Conservation (phyloP, 2,888 invertebrate species). For the Ceriagrion tenellum region DNA sequence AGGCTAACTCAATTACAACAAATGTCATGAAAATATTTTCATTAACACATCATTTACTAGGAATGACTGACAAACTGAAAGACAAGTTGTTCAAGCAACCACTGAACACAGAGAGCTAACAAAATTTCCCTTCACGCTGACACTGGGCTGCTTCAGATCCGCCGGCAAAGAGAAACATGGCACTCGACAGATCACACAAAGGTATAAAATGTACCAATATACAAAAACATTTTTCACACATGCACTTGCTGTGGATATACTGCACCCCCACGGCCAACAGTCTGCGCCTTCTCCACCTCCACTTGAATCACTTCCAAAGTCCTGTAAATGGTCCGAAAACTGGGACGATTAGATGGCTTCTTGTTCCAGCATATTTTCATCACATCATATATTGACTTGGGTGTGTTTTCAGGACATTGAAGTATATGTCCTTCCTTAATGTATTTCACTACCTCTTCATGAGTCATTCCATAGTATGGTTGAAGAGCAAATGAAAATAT, state of each 20-base stretch:
- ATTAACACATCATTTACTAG: neutral
- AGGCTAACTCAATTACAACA: neutral
- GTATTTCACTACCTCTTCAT: conserved; percentile 97
- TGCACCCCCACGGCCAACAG: conserved; percentile 68
- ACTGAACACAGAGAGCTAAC: neutral
- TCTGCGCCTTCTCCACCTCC: conserved; percentile 75
- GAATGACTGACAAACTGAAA: neutral
- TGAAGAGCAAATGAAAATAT: conserved; percentile 97
- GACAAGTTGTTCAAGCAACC: neutral
- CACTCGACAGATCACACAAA: conserved; percentile 15
- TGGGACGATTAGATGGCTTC: conserved; percentile 91
- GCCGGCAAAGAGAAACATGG: neutral
- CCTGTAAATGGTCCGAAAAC: conserved; percentile 90
- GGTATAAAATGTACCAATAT: conserved; percentile 40
- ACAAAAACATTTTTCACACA: conserved; percentile 68
- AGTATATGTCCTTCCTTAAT: conserved; percentile 96
- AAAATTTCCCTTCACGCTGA: neutral
- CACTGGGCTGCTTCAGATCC: neutral
- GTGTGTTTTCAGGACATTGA: conserved; percentile 94
- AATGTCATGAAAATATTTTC: neutral
- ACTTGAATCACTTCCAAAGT: conserved; percentile 85
- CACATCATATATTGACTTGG: conserved; percentile 90
- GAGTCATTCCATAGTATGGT: conserved; percentile 98
- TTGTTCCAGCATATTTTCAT: conserved; percentile 97
- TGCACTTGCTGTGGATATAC: conserved; percentile 71